Evolutionary conservation across 2,797 vertebrate species (phyloP).

Genomic region (Acanthiza pusilla): DNA sequence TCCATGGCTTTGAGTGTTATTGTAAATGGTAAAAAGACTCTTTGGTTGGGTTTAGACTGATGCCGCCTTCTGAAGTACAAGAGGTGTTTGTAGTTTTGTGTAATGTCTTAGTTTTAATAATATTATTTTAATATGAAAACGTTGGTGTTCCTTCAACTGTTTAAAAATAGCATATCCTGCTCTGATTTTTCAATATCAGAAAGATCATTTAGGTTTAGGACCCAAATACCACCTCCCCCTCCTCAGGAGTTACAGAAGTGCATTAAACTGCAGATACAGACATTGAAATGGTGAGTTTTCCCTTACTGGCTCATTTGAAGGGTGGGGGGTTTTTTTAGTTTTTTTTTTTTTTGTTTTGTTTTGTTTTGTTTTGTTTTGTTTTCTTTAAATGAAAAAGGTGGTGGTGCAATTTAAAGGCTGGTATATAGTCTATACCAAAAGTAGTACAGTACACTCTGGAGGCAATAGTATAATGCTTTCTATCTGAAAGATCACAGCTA

Average conservation of each 20-base stretch:
- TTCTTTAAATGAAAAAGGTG: neutral
- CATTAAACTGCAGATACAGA: neutral
- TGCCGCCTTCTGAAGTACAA: slow-evolving; percentile 15
- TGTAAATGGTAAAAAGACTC: slow-evolving; percentile 45
- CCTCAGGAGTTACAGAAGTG: neutral
- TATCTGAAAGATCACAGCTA: slow-evolving; percentile 17
- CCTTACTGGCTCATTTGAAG: neutral
- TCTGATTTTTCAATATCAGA: neutral
- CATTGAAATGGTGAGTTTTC: neutral
- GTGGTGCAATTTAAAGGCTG: neutral
- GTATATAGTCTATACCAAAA: neutral
- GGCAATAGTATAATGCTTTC: neutral
- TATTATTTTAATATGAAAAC: slow-evolving; percentile 4
- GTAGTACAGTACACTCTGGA: neutral
- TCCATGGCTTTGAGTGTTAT: slow-evolving; percentile 54
- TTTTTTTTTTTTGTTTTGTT: neutral
- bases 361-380: neutral
- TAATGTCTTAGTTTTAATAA: neutral
- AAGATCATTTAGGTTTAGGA: neutral
- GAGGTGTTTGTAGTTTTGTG: slow-evolving; percentile 15
- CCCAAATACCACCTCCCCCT: too few species aligned
- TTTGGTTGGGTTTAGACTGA: neutral
- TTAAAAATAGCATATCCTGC: neutral
- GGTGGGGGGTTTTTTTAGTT: too few species aligned
- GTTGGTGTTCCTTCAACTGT: neutral